phyloP scores from a whole-genome alignment of 2,113 vertebrate genomes.

The Microcebus lehilahytsara region DNA sequence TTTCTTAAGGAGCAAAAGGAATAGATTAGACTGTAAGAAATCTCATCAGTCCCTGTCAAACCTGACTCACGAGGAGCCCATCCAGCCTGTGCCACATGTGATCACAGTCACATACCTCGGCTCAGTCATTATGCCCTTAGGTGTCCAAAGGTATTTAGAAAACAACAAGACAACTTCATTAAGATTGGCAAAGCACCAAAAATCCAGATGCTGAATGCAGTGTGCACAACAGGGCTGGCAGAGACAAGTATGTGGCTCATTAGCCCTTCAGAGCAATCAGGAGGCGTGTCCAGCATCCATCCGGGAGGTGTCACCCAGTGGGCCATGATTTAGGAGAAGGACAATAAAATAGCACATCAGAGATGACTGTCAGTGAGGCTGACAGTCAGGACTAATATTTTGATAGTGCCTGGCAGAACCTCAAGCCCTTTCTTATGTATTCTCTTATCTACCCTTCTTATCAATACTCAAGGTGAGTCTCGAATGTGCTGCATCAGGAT shows the following conservation, averaged over 20 bases:
- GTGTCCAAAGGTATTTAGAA: slow-evolving; percentile 60
- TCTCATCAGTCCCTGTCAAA: slow-evolving; percentile 41
- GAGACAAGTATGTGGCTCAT: not conserved
- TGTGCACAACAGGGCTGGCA: not conserved
- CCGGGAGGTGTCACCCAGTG: not conserved
- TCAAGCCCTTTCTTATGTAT: not conserved
- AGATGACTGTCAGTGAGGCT: not conserved
- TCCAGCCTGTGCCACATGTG: not conserved
- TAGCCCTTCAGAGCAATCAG: not conserved
- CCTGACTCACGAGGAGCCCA: not conserved
- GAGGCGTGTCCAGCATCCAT: not conserved
- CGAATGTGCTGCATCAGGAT: rapidly evolving
- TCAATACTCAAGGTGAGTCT: not conserved
- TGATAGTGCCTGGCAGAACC: rapidly evolving
- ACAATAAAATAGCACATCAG: not conserved
- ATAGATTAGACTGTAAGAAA: not conserved
- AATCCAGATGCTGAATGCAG: slow-evolving; percentile 41
- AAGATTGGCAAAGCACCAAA: slow-evolving; percentile 49
- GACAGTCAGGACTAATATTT: no score
- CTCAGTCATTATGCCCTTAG: slow-evolving; percentile 18
- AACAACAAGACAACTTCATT: slow-evolving; percentile 66
- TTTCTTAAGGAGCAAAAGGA: slow-evolving; percentile 13
- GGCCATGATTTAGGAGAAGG: not conserved
- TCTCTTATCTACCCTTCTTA: not conserved
- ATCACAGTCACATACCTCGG: not conserved